Evolutionary conservation across 1,140 invertebrate genomes (phyloP), one percentile per base, ranked within the genome.

Genomic region (Drosophila chauvacae): DNA sequence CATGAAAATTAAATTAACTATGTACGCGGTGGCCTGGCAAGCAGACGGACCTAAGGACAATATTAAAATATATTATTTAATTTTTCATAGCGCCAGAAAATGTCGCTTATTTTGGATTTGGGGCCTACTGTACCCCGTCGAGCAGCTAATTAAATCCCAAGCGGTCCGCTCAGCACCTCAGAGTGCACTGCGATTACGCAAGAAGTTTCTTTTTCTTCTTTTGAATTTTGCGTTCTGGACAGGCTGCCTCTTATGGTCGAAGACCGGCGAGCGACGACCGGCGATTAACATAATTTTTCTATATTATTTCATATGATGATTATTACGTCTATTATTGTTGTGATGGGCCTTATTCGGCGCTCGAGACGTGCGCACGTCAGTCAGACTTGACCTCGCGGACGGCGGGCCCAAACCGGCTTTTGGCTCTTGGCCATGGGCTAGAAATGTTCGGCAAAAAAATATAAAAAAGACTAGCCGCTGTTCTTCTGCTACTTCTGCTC

Each of bases 261-360:
- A 18, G 28, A 35, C 35, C 53, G 18, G 33, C 51, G 33, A 23
- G 18, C 51, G 30, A 16, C 51, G 51, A 33, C 48, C 48, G 33
- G 10, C 55, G 73, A 90, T 87, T 87, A 84, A 68, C 84, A 87
- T 87, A 87, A 87, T 88, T 77, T 84, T 83, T 75, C 61, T 77
- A 75, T 84, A 88, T 84, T 90, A 88, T 84, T 90, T 71, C 77
- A 80, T 80, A 71, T 70, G 51, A 76, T 70, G 70, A 65, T 80
- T 72, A 80, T 84, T 84, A 88, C 81, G 68, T 56, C 57, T 62
- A 72, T 81, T 76, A 80, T 87, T 60, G 57, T 62, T 61, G 42
- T 50, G 53, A 20, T 72, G 65, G 45, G 76, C 77, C 66, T 84
- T 80, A 64, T 84, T 84, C 80, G 23, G 81, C 42, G 57, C 16